These are phyloP conservation scores for Bombus confusus DNA, from an alignment of 1,140 invertebrate genomes.

Conservation along the genomic window DNA sequence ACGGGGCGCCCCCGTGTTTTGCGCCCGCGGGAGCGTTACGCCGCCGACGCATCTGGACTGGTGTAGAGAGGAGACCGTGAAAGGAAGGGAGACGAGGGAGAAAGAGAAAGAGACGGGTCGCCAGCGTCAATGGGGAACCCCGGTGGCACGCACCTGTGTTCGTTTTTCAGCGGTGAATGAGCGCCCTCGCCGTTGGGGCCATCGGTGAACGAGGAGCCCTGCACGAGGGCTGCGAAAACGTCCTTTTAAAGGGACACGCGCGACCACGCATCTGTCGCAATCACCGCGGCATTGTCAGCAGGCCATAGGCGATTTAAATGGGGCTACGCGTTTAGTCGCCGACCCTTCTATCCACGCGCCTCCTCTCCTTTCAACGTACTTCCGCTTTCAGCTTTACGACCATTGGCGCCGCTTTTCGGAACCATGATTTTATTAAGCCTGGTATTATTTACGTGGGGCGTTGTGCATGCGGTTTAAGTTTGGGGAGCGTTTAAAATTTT, in stretches of 20 bases:
- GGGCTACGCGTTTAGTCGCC: conserved; percentile 25
- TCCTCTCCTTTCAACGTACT: conserved; percentile 8
- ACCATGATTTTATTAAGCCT: background rate
- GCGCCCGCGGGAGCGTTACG: conserved; percentile 61
- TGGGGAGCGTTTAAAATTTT: background rate
- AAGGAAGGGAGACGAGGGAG: background rate
- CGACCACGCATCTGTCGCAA: conserved; percentile 68
- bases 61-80: background rate
- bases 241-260: conserved; percentile 65
- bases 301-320: conserved; percentile 61
- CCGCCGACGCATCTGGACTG: conserved; percentile 73
- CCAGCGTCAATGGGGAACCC: conserved; percentile 58
- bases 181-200: conserved; percentile 15
- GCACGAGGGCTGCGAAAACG: conserved; percentile 63
- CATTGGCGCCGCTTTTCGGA: background rate
- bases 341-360: conserved; percentile 8
- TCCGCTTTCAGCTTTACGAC: conserved; percentile 9
- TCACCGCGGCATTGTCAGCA: conserved; percentile 66
- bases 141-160: conserved; percentile 68
- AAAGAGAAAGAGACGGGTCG: background rate
- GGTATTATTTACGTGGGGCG: background rate
- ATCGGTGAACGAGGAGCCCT: conserved; percentile 33
- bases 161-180: conserved; percentile 64
- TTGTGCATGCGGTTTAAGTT: background rate
- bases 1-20: conserved; percentile 44